Evolutionary conservation across 2,113 vertebrate species (phyloP).

Genomic region (Dicrurus megarhynchus): DNA sequence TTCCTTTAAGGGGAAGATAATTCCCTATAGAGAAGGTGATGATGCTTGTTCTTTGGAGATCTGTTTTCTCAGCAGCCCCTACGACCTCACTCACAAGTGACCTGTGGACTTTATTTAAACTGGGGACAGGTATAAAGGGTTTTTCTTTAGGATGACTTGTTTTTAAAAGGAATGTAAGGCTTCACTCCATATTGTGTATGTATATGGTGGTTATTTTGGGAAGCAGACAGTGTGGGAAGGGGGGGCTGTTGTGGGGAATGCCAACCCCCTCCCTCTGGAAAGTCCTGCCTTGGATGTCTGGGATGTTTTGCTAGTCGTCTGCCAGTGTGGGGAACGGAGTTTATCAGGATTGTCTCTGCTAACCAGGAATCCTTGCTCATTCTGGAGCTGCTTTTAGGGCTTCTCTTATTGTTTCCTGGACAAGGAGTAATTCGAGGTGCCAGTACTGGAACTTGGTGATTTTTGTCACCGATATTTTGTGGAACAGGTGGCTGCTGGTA

Average conservation of each 20-base stretch:
- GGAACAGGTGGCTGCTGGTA: background rate
- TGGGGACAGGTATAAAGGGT: background rate
- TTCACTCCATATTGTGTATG: background rate
- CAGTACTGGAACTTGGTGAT: background rate
- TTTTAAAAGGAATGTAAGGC: background rate
- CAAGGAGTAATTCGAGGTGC: accelerated
- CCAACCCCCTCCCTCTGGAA: background rate
- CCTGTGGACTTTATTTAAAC: background rate
- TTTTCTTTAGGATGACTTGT: background rate
- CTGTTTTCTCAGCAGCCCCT: background rate
- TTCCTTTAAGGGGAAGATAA: background rate
- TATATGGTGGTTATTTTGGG: background rate
- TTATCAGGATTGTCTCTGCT: background rate
- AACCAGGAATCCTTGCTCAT: background rate
- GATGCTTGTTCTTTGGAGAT: background rate
- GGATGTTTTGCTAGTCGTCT: background rate
- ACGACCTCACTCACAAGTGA: accelerated
- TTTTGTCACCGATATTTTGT: background rate
- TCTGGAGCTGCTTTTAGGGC: background rate
- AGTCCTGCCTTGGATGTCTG: background rate
- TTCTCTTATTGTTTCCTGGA: background rate
- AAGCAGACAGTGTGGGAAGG: background rate
- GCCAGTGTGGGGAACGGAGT: background rate
- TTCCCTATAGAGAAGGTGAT: background rate
- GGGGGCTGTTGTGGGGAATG: background rate